Percentiles rank a stretch among this genome's conserved stretches.
Conservation (phyloP, 2,888 invertebrate species). For the Anodontia alba region DNA sequence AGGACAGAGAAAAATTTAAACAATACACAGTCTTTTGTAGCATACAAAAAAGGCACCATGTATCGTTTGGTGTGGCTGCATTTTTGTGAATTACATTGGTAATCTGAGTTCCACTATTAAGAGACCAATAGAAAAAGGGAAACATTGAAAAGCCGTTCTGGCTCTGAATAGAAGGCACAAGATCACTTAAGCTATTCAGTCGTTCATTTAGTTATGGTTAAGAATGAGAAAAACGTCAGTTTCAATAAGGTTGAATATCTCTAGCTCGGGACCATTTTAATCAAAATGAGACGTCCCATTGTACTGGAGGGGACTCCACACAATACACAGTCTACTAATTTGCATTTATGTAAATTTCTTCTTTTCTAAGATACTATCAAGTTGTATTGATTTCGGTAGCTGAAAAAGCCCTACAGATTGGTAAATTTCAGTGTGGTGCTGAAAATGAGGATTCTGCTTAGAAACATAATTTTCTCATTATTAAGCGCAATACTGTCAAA, state of each 20-base stretch:
- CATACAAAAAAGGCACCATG: not conserved
- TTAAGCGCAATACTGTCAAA: slow-evolving; percentile 3
- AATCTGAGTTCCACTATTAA: not conserved
- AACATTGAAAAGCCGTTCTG: slow-evolving; percentile 7
- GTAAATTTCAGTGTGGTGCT: slow-evolving; percentile 9
- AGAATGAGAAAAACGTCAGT: slow-evolving; percentile 43
- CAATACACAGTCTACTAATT: slow-evolving; percentile 45
- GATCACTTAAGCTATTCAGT: slow-evolving; percentile 18
- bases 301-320: slow-evolving; percentile 7
- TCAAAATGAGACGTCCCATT: slow-evolving; percentile 31
- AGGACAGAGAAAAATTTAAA: not conserved
- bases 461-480: slow-evolving; percentile 13
- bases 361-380: slow-evolving; percentile 58
- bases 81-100: not conserved
- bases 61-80: not conserved
- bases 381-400: slow-evolving; percentile 42
- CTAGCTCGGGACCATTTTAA: slow-evolving; percentile 11
- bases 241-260: slow-evolving; percentile 47
- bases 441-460: not conserved
- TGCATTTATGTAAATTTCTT: slow-evolving; percentile 63
- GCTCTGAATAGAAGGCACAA: slow-evolving; percentile 1
- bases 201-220: slow-evolving; percentile 16
- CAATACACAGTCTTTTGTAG: not conserved
- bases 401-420: slow-evolving; percentile 23
- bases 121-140: not conserved